Evolutionary conservation across 2,888 invertebrate species (phyloP).

Genomic region (Lycocerus yunnanus): DNA sequence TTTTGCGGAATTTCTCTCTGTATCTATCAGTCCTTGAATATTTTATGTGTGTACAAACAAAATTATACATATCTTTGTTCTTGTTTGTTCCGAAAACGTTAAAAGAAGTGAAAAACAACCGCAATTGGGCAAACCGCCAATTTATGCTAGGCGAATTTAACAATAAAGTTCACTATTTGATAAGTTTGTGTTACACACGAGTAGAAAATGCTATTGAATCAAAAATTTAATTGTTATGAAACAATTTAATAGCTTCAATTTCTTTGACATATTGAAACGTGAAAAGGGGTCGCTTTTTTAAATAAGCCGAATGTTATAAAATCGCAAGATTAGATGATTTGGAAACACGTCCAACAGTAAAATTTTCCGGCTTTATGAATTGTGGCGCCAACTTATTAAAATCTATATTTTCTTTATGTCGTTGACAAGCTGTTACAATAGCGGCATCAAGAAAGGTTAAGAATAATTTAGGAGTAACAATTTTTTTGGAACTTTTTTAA

Average conservation of each 20-base stretch:
- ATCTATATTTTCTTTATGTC: background rate
- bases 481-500: background rate
- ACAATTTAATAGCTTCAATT: background rate
- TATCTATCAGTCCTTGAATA: background rate
- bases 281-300: background rate
- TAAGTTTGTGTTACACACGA: background rate
- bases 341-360: background rate
- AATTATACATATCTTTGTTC: constrained; percentile 12
- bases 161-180: background rate
- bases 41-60: background rate
- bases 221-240: background rate
- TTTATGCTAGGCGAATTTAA: background rate
- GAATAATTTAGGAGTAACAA: background rate
- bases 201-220: background rate
- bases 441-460: background rate
- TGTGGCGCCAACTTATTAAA: background rate
- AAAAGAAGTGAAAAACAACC: constrained; percentile 6
- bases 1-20: background rate
- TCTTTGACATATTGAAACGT: background rate
- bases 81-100: constrained; percentile 14
- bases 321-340: background rate
- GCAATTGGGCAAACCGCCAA: constrained; percentile 18
- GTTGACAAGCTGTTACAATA: background rate
- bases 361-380: background rate
- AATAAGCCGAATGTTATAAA: background rate